Conservation (phyloP, 2,113 vertebrate species). For the Crotalus horridus region DNA sequence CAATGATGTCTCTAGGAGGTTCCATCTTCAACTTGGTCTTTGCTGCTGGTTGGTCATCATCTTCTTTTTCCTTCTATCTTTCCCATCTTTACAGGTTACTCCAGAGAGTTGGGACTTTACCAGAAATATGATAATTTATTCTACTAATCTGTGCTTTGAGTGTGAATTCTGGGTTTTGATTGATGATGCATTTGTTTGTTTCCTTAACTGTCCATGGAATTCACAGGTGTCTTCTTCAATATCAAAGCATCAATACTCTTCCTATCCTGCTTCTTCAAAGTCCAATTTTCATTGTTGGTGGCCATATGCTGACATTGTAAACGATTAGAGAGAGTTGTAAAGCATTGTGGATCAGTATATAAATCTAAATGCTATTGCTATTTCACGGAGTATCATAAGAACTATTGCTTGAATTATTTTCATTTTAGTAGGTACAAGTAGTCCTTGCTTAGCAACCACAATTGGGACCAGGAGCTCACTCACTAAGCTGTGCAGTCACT, state of each 20-base stretch:
- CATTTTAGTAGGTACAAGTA: neutral
- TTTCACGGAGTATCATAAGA: neutral
- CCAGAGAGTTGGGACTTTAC: neutral
- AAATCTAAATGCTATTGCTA: neutral
- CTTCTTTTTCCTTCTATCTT: neutral
- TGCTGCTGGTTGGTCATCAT: neutral
- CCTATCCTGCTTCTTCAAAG: neutral
- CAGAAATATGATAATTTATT: neutral
- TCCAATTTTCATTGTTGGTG: neutral
- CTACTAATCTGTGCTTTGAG: neutral
- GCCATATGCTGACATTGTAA: neutral
- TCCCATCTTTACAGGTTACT: neutral
- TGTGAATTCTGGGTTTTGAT: neutral
- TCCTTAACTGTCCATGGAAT: neutral
- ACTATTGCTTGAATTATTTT: neutral
- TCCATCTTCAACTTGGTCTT: neutral
- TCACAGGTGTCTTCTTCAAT: neutral
- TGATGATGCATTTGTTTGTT: neutral
- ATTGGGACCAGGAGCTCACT: neutral
- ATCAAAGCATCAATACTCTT: neutral
- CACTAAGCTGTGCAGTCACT: neutral
- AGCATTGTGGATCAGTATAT: neutral
- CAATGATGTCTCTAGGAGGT: neutral
- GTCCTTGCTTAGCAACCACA: neutral
- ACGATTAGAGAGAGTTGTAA: neutral